Base-by-base conservation (phyloP, 2,797 vertebrate species). In the Pipistrellus pipistrellus region DNA sequence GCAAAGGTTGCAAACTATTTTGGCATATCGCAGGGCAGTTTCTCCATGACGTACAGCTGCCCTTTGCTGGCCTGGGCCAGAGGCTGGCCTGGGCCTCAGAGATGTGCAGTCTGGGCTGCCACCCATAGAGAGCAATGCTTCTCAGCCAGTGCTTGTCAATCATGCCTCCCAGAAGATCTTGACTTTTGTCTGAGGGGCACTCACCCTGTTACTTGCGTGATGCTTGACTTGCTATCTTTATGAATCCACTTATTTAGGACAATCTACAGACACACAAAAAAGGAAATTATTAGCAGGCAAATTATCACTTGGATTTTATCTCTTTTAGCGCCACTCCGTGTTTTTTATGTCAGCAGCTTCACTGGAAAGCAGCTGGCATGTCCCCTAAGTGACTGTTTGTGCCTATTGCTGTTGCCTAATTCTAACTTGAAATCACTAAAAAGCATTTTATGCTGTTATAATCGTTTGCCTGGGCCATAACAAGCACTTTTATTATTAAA, bases 401-500 rank as follows among this genome's bases (percentile, higher is more conserved):
- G 73, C 59, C 86, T 55, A 75, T 90, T 90, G 89, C 85, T 9
- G 9, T 69, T 92, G 77, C 85, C 90, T 96, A 90, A 96, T 95
- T 97, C 96, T 93, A 90, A 96, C 85, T 94, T 51, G 51, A 95
- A 96, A 95, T 96, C 95, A 73, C 68, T 96, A 51, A 76, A 90
- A 95, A 95, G 75, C 82, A 66, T 88, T 96, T 96, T 94, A 75
- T 82, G 85, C 84, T 92, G 66, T 82, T 93, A 90, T 95, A 94
- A 95, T 91, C 72, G 0, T 89, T 91, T 96, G 82, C 69, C 84
- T 90, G 68, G 91, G 64, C 89, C 59, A 71, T 95, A 95, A 96
- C 84, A 57, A 93, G 85, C 78, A 92, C 51, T 92, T 97, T 93
- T 77, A 92, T 95, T 95, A 96, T 95, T 96, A 96, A 94, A 95